Evolutionary conservation across 2,888 invertebrate genomes (phyloP), one percentile per base, ranked within the genome.

Genomic region (Ennomos erosarius): DNA sequence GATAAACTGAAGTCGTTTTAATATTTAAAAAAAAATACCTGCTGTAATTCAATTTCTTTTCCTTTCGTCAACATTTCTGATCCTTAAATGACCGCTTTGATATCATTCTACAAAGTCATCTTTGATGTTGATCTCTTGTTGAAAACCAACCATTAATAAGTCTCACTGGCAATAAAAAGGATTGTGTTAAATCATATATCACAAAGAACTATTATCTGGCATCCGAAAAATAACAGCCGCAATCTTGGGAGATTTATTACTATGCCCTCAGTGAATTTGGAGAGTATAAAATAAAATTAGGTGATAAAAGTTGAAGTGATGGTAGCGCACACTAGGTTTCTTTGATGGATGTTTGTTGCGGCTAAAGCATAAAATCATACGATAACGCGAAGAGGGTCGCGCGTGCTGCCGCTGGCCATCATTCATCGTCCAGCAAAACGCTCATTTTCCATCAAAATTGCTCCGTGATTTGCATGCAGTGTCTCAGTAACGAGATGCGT

Each of bases 81-180:
- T 66, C 64, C 55, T 42, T 57, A 64, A 63, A 67, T 58, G 49
- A 59, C 45, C 38, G 39, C 56, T 66, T 61, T 62, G 54, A 67
- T 65, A 59, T 67, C 53, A 61, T n/a, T n/a, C 62, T 58, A 56
- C 54, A 50, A 55, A 66, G 37, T 62, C 51, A 65, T 59, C 83
- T 85, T 85, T 85, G 83, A 85, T 79, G 79, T 79, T 80, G 78
- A 84, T 79, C 75, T 69, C 54, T 68, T 70, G 82, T 72, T 84
- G 84, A 85, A 82, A 81, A 82, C 69, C 71, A 68, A 63, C 74
- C 80, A 83, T 84, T 83, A 82, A 81, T 80, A 82, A 83, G 75
- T 80, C 79, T 68, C 74, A 75, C 67, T 63, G 62, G 75, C 70
- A 75, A 82, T 85, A 84, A 85, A 82, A 79, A 79, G 80, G 76